Evolutionary conservation across 2,797 vertebrate species (phyloP).

Genomic region (Sardinella longiceps): DNA sequence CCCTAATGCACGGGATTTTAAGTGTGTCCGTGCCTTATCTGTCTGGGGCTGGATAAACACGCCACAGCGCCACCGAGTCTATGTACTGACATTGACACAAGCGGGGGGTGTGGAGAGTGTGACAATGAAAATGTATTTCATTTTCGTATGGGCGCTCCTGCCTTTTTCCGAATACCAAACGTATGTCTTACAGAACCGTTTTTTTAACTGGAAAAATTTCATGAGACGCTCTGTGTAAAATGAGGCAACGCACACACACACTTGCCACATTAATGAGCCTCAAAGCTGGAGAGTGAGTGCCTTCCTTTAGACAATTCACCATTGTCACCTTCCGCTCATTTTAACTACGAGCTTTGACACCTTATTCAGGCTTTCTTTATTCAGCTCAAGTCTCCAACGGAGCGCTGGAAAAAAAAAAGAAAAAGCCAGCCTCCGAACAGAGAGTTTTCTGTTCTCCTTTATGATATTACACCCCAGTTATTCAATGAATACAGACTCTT

Average conservation of each 20-base stretch:
- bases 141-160: slow-evolving; percentile 25
- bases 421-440: slow-evolving; percentile 19
- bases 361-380: slow-evolving; percentile 27
- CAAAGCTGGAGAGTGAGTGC: not conserved
- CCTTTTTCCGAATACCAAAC: slow-evolving; percentile 30
- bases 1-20: not conserved
- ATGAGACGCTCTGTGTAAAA: not conserved
- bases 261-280: not conserved
- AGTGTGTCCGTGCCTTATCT: slow-evolving; percentile 39
- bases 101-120: slow-evolving; percentile 11
- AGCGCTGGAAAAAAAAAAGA: not conserved
- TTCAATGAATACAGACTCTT: slow-evolving; percentile 23
- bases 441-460: slow-evolving; percentile 23
- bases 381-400: not conserved
- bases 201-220: not conserved
- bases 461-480: slow-evolving; percentile 15
- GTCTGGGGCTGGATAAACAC: slow-evolving; percentile 27
- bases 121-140: slow-evolving; percentile 26
- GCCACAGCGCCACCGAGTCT: slow-evolving; percentile 17
- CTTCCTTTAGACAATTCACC: slow-evolving; percentile 13
- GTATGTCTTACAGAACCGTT: not conserved
- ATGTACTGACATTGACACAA: slow-evolving; percentile 32
- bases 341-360: slow-evolving; percentile 31
- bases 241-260: not conserved
- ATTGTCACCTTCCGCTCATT: slow-evolving; percentile 24